Percentiles rank a stretch among this genome's conserved stretches.
Conservation (phyloP, 2,113 vertebrate genomes). For the Phalacrocorax pelagicus region DNA sequence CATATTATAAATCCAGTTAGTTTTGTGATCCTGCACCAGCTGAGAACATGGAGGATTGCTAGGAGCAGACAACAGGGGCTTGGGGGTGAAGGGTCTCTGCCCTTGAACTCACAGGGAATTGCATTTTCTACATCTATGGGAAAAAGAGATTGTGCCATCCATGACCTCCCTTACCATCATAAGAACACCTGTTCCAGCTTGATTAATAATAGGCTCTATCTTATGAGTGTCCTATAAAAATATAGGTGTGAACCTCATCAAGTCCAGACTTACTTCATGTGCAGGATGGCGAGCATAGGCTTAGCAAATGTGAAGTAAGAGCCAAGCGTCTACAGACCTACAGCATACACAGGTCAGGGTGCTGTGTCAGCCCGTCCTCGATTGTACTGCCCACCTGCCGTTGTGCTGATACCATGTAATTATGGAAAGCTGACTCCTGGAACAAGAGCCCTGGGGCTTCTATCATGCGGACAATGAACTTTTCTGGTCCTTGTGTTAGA, state of each 20-base stretch:
- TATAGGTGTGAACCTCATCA: neutral
- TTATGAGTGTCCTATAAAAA: neutral
- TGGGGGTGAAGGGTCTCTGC: neutral
- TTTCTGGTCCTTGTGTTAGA: neutral
- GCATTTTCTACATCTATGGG: neutral
- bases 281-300: neutral
- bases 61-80: neutral
- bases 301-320: neutral
- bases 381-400: rapidly evolving
- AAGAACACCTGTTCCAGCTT: neutral
- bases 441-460: neutral
- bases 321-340: neutral
- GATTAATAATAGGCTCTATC: neutral
- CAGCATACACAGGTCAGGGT: neutral
- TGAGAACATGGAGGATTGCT: neutral
- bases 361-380: neutral
- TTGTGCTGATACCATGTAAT: neutral
- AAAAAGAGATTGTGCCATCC: neutral
- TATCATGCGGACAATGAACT: neutral
- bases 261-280: neutral
- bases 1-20: neutral
- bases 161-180: neutral
- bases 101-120: neutral
- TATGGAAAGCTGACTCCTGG: neutral
- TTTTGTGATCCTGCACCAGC: neutral